Evolutionary conservation across 2,113 vertebrate species (phyloP).

Genomic region (Nasalis larvatus): DNA sequence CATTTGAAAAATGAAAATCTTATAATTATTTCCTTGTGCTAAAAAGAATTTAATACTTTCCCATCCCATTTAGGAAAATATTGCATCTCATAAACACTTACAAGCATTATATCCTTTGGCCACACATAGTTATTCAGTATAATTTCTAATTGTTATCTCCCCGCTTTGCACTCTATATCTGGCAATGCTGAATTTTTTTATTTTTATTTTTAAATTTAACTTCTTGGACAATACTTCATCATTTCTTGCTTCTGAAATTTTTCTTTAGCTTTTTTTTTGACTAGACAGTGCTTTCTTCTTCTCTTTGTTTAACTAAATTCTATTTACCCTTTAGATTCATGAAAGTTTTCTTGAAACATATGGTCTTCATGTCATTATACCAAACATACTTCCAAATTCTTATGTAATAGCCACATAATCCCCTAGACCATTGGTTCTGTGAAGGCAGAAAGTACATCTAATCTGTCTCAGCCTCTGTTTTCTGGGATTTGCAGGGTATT

Average conservation of each 20-base stretch:
- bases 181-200: background rate
- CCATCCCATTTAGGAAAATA: background rate
- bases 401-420: background rate
- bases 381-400: background rate
- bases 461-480: background rate
- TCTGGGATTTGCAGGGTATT: background rate
- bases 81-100: background rate
- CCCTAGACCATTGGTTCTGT: background rate
- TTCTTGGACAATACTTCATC: background rate
- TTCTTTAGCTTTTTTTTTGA: background rate
- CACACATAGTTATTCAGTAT: background rate
- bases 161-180: background rate
- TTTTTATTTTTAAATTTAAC: background rate
- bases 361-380: background rate
- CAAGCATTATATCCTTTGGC: background rate
- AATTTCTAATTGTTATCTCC: background rate
- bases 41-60: background rate
- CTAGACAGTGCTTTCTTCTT: background rate
- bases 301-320: background rate
- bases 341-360: background rate
- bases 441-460: background rate
- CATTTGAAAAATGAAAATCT: background rate
- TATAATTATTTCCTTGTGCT: background rate
- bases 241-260: background rate
- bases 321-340: background rate